These are phyloP conservation scores for Tenualosa thibaudeaui DNA, from an alignment of 2,797 vertebrate species.

Conservation along the genomic window DNA sequence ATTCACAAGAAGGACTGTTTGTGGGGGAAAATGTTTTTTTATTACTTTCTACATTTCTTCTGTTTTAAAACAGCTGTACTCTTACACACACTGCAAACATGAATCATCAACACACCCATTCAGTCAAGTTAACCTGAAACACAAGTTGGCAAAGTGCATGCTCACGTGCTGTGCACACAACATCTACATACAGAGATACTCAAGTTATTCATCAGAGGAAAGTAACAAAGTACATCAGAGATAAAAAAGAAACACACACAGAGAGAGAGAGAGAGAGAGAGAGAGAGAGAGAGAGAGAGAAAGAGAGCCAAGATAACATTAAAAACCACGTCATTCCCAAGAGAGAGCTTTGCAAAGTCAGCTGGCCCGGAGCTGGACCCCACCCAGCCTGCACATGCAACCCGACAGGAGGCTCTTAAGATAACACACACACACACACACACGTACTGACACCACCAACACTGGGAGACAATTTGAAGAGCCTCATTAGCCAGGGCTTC, in stretches of 20 bases:
- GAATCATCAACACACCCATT: not conserved
- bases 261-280: no score
- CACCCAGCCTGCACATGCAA: not conserved
- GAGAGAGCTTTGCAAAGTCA: not conserved
- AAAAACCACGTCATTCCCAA: slow-evolving; percentile 9
- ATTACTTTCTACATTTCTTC: not conserved
- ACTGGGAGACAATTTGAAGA: not conserved
- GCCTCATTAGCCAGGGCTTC: not conserved
- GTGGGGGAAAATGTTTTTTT: not conserved
- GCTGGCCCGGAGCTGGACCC: not conserved
- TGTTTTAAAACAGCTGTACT: not conserved
- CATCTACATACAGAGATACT: not conserved
- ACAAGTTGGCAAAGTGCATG: not conserved
- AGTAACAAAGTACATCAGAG: not conserved
- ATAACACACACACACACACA: not conserved
- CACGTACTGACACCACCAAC: not conserved
- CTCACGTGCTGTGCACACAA: not conserved
- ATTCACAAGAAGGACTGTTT: not conserved
- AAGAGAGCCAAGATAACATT: not conserved
- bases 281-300: no score
- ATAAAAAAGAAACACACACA: not conserved
- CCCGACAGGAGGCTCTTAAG: not conserved
- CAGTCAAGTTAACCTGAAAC: not conserved
- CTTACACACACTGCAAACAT: not conserved
- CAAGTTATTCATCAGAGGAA: not conserved